These are phyloP conservation scores for Eurystomus gularis DNA, from an alignment of 2,113 vertebrate species.

Conservation along the genomic window DNA sequence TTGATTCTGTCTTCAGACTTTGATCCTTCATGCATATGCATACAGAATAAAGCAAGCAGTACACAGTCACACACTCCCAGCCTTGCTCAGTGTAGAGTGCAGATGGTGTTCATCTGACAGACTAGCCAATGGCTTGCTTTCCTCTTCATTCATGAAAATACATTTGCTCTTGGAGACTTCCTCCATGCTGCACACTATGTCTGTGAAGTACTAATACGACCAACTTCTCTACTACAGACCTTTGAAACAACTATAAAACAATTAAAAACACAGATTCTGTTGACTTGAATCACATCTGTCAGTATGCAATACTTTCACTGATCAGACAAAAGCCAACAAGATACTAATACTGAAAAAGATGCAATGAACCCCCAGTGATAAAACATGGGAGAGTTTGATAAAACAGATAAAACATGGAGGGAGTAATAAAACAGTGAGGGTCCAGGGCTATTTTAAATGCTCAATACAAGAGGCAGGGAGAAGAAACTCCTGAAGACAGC, in stretches of 20 bases:
- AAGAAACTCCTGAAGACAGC: neutral
- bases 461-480: neutral
- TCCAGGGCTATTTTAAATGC: neutral
- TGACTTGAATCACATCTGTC: neutral
- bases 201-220: neutral
- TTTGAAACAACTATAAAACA: neutral
- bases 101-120: neutral
- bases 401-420: too few relatives aligned
- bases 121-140: neutral
- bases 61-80: neutral
- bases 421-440: too few relatives aligned
- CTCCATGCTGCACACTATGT: neutral
- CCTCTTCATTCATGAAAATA: neutral
- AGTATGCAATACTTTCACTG: neutral
- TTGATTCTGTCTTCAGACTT: neutral
- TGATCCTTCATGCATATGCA: neutral
- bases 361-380: neutral
- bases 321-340: neutral
- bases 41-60: neutral
- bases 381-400: too few relatives aligned
- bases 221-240: neutral
- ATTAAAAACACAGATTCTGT: neutral
- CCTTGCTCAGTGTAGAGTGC: fast-evolving
- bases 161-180: neutral
- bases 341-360: neutral